Conservation (phyloP, 2,113 vertebrate genomes). For the Argyrosomus japonicus region DNA sequence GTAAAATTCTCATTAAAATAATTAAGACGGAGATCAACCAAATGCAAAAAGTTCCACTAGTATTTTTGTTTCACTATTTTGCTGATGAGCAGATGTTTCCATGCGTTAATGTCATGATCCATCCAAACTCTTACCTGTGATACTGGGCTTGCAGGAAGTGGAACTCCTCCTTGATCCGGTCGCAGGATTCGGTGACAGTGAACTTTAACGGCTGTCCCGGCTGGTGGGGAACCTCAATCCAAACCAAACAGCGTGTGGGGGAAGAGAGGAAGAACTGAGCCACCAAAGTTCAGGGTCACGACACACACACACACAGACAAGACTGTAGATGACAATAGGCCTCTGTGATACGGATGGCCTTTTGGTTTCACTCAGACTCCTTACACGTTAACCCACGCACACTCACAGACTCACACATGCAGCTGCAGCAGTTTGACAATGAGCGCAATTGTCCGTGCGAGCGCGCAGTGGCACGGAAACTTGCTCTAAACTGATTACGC, state of each 20-base stretch:
- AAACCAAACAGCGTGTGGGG: constrained; percentile 49
- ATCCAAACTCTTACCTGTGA: constrained; percentile 87
- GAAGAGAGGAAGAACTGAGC: constrained; percentile 67
- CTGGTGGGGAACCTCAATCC: constrained; percentile 90
- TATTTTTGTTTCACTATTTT: not conserved
- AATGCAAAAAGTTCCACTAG: not conserved
- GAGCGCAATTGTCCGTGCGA: constrained; percentile 72
- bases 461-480: constrained; percentile 76
- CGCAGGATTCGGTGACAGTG: constrained; percentile 94
- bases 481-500: constrained; percentile 74
- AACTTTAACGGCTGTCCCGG: constrained; percentile 96
- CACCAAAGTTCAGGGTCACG: constrained; percentile 67
- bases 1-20: not conserved
- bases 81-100: not conserved
- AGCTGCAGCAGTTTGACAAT: constrained; percentile 71
- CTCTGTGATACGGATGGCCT: constrained; percentile 63
- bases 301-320: constrained; percentile 39
- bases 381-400: constrained; percentile 54
- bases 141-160: constrained; percentile 97
- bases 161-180: constrained; percentile 97
- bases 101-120: not conserved
- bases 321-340: constrained; percentile 69
- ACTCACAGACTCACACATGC: constrained; percentile 46
- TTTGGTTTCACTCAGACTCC: constrained; percentile 56
- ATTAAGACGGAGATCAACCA: not conserved